These are phyloP conservation scores for Augiades crinisus DNA, from an alignment of 2,888 invertebrate species.

Conservation along the genomic window DNA sequence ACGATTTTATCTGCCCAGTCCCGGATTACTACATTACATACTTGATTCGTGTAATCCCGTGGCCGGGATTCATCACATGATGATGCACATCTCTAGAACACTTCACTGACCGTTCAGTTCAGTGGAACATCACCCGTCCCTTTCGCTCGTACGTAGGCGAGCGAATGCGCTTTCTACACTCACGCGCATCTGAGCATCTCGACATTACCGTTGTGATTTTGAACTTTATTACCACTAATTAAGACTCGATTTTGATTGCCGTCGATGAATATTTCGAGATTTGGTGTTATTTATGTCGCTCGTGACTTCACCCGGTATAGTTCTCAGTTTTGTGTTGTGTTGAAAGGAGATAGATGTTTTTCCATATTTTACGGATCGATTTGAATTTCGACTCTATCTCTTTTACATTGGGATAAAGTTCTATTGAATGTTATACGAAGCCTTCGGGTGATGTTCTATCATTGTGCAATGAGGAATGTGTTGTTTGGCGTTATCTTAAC, in stretches of 20 bases:
- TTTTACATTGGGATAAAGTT: constrained; percentile 29
- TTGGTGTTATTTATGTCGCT: constrained; percentile 70
- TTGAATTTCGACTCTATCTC: constrained; percentile 32
- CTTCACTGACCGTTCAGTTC: constrained; percentile 42
- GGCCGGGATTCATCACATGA: background rate
- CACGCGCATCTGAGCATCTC: constrained; percentile 57
- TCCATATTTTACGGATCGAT: constrained; percentile 15
- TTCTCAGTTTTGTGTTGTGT: constrained; percentile 56
- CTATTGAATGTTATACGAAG: constrained; percentile 27
- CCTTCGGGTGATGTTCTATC: constrained; percentile 48
- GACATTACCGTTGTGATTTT: constrained; percentile 33
- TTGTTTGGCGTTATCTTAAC: constrained; percentile 39
- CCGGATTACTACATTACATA: too few relatives aligned
- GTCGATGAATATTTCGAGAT: constrained; percentile 43
- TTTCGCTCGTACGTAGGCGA: constrained; percentile 34
- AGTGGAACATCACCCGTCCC: constrained; percentile 42
- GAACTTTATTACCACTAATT: constrained; percentile 35
- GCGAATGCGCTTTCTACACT: constrained; percentile 50
- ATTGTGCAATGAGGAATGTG: constrained; percentile 53
- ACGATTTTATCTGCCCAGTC: too few relatives aligned
- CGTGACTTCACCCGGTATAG: constrained; percentile 73
- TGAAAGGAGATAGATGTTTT: constrained; percentile 61
- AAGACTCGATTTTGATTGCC: constrained; percentile 39
- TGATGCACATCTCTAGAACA: constrained; percentile 26
- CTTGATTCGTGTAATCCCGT: background rate